Evolutionary conservation across 1,140 invertebrate species (phyloP).

Genomic region (Latrodectus geometricus): DNA sequence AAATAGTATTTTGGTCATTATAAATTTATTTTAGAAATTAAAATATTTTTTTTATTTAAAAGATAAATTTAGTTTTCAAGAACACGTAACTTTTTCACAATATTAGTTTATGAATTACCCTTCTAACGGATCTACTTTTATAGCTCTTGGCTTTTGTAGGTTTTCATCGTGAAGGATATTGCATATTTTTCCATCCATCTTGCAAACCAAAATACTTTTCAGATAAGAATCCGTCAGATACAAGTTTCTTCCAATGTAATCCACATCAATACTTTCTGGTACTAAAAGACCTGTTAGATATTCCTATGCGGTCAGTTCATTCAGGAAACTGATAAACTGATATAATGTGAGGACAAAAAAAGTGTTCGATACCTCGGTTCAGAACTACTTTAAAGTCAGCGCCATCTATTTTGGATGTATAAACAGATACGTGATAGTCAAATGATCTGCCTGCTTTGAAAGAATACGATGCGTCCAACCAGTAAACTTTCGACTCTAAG

Average conservation of each 20-base stretch:
- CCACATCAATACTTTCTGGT: constrained; percentile 70
- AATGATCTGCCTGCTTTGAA: no score
- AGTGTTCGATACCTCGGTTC: background rate
- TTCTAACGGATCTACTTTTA: constrained; percentile 67
- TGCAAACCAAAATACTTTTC: constrained; percentile 70
- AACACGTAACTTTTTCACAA: background rate
- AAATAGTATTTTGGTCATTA: no score
- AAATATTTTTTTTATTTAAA: no score
- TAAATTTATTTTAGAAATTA: no score
- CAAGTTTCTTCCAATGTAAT: constrained; percentile 73
- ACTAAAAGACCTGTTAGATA: constrained; percentile 30
- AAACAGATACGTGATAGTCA: no score
- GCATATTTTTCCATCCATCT: constrained; percentile 69
- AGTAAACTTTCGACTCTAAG: no score
- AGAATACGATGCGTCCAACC: no score
- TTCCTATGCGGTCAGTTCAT: background rate
- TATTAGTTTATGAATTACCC: constrained; percentile 76
- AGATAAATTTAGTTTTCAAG: no score
- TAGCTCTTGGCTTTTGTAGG: constrained; percentile 65
- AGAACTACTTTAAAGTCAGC: background rate
- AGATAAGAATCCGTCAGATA: constrained; percentile 71
- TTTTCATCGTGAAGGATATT: constrained; percentile 69
- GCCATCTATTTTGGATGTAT: background rate
- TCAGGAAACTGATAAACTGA: background rate
- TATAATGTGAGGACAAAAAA: background rate